These are phyloP conservation scores for Meandrina meandrites DNA, from an alignment of 92 coral and sea anemone genomes.

Conservation along the genomic window DNA sequence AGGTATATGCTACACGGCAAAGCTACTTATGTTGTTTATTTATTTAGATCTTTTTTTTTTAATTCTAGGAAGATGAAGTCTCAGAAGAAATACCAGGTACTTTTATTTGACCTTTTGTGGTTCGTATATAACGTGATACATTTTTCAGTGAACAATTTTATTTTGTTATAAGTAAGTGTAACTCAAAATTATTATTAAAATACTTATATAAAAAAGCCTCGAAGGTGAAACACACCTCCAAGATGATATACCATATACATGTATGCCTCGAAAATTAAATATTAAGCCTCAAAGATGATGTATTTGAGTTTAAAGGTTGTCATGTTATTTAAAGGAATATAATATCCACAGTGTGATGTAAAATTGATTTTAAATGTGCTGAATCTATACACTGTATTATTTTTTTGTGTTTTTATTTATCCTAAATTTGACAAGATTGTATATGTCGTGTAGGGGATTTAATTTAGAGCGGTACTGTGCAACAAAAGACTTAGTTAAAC, in stretches of 20 bases:
- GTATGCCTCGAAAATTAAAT: no score
- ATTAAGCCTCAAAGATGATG: no score
- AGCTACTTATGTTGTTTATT: background rate
- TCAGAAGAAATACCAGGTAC: conserved; percentile 41
- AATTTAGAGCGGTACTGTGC: no score
- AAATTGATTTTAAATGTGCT: background rate
- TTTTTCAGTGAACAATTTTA: background rate
- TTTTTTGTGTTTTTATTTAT: background rate
- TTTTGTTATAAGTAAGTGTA: no score
- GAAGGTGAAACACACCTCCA: no score
- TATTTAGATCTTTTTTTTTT: background rate
- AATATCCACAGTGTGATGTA: background rate
- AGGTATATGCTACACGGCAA: no score
- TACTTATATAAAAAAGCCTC: no score
- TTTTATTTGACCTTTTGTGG: background rate
- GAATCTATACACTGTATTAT: background rate
- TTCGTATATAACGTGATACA: background rate
- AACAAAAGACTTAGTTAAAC: no score
- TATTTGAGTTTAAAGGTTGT: no score
- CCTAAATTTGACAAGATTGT: background rate
- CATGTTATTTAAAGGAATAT: no score
- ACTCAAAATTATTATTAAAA: no score
- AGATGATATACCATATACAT: no score
- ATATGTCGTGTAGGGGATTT: background rate
- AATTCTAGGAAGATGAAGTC: conserved; percentile 24